Conservation (phyloP, 2,888 invertebrate genomes). For the Hololepta plana region DNA sequence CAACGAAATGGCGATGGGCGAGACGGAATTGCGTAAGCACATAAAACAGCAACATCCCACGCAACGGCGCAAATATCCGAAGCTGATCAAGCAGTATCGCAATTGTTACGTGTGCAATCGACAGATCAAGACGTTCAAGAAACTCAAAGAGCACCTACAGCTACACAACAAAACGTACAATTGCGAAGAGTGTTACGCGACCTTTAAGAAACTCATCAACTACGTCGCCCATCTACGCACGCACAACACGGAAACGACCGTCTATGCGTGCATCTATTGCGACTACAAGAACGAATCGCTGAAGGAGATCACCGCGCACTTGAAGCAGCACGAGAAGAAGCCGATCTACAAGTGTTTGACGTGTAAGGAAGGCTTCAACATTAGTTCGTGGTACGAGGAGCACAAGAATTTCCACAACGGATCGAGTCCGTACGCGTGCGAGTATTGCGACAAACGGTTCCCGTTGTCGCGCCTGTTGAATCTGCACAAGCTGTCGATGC, state of each 20-base stretch:
- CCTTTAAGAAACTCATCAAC: slow-evolving; percentile 15
- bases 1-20: slow-evolving; percentile 1
- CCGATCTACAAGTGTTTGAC: slow-evolving; percentile 33
- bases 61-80: not conserved
- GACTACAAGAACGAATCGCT: slow-evolving; percentile 13
- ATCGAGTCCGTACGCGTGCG: slow-evolving; percentile 8
- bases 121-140: not conserved
- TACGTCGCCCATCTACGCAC: slow-evolving; percentile 22
- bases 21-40: slow-evolving; percentile 1
- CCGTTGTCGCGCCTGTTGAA: slow-evolving; percentile 24
- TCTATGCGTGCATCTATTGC: slow-evolving; percentile 23
- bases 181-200: slow-evolving; percentile 1
- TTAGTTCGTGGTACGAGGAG: slow-evolving; percentile 34
- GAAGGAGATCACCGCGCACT: slow-evolving; percentile 6
- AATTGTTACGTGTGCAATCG: slow-evolving; percentile 8
- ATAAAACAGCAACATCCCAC: not conserved
- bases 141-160: slow-evolving; percentile 2
- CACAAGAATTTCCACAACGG: slow-evolving; percentile 30
- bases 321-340: slow-evolving; percentile 12
- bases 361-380: slow-evolving; percentile 36
- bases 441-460: slow-evolving; percentile 40
- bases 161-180: slow-evolving; percentile 2
- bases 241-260: slow-evolving; percentile 20
- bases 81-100: slow-evolving; percentile 1
- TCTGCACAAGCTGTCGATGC: slow-evolving; percentile 23